Conservation (phyloP, 2,888 invertebrate species). For the Prosopocoilus inquinatus region DNA sequence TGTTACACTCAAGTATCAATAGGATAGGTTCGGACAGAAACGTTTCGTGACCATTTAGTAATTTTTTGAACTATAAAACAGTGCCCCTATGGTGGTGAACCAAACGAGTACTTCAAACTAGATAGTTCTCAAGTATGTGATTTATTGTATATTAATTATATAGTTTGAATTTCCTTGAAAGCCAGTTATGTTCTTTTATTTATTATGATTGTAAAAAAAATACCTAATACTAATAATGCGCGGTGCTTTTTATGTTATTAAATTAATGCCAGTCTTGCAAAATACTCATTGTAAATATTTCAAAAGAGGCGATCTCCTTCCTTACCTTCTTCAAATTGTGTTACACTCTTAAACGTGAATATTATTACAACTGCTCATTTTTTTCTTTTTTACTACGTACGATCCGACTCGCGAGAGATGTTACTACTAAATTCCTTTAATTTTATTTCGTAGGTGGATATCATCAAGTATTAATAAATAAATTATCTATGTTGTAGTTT, state of each 20-base stretch:
- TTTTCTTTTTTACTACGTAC: constrained; percentile 17
- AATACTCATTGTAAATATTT: constrained; percentile 41
- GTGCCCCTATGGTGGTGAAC: constrained; percentile 48
- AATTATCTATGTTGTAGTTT: constrained; percentile 4
- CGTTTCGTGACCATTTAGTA: constrained; percentile 47
- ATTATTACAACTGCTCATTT: constrained; percentile 46
- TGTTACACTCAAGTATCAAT: constrained; percentile 51
- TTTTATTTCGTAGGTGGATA: constrained; percentile 3
- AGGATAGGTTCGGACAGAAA: constrained; percentile 37
- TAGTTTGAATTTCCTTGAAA: constrained; percentile 41
- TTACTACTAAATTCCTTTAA: constrained; percentile 3
- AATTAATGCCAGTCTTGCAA: constrained; percentile 32
- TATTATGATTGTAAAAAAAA: constrained; percentile 34
- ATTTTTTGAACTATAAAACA: constrained; percentile 43
- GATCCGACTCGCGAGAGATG: background rate
- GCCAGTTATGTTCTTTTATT: constrained; percentile 44
- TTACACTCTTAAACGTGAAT: constrained; percentile 31
- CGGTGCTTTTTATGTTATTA: constrained; percentile 17
- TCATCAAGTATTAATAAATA: constrained; percentile 3
- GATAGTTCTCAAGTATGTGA: constrained; percentile 45
- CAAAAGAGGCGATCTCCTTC: constrained; percentile 43
- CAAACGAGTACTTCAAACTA: constrained; percentile 24
- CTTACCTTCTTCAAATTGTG: constrained; percentile 32
- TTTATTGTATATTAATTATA: constrained; percentile 40
- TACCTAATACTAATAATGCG: constrained; percentile 15